These are phyloP conservation scores for Mugil cephalus DNA, from an alignment of 2,113 vertebrate genomes.

Conservation along the genomic window DNA sequence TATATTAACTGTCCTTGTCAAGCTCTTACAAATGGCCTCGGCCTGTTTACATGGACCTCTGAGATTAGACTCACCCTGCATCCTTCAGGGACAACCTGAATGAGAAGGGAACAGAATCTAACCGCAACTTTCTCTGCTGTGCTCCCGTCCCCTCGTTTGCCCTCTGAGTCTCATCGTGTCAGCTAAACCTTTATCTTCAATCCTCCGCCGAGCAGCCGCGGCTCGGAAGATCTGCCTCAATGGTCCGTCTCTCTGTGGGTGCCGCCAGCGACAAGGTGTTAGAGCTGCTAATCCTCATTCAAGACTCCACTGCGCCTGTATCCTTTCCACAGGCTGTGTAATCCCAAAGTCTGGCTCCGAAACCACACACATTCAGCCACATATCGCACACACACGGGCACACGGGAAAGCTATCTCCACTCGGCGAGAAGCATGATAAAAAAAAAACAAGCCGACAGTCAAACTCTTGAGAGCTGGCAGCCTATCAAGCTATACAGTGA, in stretches of 20 bases:
- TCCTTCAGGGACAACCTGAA: slow-evolving; percentile 17
- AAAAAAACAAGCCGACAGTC: slow-evolving; percentile 24
- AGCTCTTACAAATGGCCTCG: slow-evolving; percentile 14
- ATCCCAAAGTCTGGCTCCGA: slow-evolving; percentile 51
- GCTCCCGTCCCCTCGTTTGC: neutral
- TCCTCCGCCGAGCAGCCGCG: slow-evolving; percentile 19
- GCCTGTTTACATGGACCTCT: slow-evolving; percentile 8
- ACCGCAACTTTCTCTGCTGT: slow-evolving; percentile 15
- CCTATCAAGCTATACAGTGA: slow-evolving; percentile 27
- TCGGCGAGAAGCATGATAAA: slow-evolving; percentile 20
- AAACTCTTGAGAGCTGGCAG: slow-evolving; percentile 24
- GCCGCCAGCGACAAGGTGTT: slow-evolving; percentile 60
- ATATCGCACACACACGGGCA: neutral
- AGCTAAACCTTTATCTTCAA: slow-evolving; percentile 55
- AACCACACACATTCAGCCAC: slow-evolving; percentile 16
- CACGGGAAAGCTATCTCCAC: slow-evolving; percentile 2
- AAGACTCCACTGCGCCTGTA: slow-evolving; percentile 63
- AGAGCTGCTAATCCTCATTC: slow-evolving; percentile 70
- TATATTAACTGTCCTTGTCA: slow-evolving; percentile 8
- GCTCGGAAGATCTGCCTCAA: slow-evolving; percentile 47
- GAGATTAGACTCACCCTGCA: slow-evolving; percentile 8
- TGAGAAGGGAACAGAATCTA: slow-evolving; percentile 9
- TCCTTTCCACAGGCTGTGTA: slow-evolving; percentile 52
- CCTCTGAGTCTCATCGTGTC: slow-evolving; percentile 31
- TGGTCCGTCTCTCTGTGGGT: slow-evolving; percentile 37